phyloP scores from a whole-genome alignment of 2,113 vertebrate genomes.

The Syngnathus floridae region DNA sequence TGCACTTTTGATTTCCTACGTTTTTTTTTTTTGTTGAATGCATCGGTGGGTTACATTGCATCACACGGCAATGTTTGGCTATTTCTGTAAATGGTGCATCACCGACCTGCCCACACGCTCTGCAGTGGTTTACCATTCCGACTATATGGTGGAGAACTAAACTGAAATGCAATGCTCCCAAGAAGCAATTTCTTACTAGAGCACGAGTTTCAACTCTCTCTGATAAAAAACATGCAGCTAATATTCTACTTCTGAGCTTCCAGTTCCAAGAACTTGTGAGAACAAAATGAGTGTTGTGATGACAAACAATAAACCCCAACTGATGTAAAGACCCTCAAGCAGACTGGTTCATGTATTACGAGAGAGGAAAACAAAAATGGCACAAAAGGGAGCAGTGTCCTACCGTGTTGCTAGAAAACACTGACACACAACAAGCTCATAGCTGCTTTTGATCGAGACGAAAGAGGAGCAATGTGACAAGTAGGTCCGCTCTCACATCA shows the following conservation, averaged over 20 bases:
- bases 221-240: conserved; percentile 9
- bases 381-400: conserved; percentile 43
- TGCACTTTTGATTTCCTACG: background rate
- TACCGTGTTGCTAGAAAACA: conserved; percentile 39
- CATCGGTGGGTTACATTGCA: background rate
- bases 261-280: conserved; percentile 3
- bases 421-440: conserved; percentile 32
- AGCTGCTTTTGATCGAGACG: conserved; percentile 26
- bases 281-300: conserved; percentile 14
- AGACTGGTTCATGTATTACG: conserved; percentile 13
- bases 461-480: conserved; percentile 6
- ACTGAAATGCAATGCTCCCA: background rate
- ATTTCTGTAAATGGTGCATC: background rate
- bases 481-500: conserved; percentile 8
- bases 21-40: background rate
- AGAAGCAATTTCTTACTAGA: background rate
- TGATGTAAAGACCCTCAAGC: conserved; percentile 26
- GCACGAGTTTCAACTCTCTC: conserved; percentile 8
- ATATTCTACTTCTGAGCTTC: background rate
- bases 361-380: conserved; percentile 10
- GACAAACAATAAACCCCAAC: conserved; percentile 23
- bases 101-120: background rate
- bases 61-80: background rate
- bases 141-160: background rate
- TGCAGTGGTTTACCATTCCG: background rate